phyloP scores from a whole-genome alignment of 1,140 invertebrate genomes.

The Nephila pilipes region DNA sequence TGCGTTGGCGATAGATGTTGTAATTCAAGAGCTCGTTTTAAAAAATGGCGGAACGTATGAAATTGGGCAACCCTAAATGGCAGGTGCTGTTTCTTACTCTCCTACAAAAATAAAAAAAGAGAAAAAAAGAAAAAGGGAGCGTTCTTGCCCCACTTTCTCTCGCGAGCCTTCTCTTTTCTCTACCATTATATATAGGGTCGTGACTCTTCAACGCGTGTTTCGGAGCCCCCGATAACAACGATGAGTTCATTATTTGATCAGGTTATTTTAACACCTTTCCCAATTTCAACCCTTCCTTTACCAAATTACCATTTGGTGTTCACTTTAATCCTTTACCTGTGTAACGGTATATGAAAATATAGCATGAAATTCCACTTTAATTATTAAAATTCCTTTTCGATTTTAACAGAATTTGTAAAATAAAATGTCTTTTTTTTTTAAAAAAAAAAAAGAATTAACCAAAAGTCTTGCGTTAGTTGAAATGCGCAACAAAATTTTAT shows the following conservation, averaged over 20 bases:
- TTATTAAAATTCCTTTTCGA: no score
- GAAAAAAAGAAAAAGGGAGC: constrained; percentile 21
- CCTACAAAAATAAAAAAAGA: constrained; percentile 12
- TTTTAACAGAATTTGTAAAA: no score
- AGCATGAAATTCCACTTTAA: no score
- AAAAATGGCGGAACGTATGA: background rate
- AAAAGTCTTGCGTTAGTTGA: no score
- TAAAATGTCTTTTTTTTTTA: no score
- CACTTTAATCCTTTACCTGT: no score
- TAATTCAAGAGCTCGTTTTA: background rate
- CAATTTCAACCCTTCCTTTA: constrained; percentile 32
- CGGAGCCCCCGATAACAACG: background rate
- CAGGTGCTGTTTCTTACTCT: constrained; percentile 61
- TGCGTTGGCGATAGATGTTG: background rate
- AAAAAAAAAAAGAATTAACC: no score
- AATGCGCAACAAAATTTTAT: no score
- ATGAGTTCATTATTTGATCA: constrained; percentile 5
- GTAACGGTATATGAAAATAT: no score
- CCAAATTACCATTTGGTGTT: background rate
- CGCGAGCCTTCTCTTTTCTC: constrained; percentile 35
- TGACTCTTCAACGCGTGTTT: constrained; percentile 34
- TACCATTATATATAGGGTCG: constrained; percentile 40
- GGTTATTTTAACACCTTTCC: constrained; percentile 47
- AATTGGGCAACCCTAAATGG: constrained; percentile 39
- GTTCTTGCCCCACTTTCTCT: constrained; percentile 70